Evolutionary conservation across 2,888 invertebrate species (phyloP), one percentile per base, ranked within the genome.

Genomic region (Salticus scenicus): DNA sequence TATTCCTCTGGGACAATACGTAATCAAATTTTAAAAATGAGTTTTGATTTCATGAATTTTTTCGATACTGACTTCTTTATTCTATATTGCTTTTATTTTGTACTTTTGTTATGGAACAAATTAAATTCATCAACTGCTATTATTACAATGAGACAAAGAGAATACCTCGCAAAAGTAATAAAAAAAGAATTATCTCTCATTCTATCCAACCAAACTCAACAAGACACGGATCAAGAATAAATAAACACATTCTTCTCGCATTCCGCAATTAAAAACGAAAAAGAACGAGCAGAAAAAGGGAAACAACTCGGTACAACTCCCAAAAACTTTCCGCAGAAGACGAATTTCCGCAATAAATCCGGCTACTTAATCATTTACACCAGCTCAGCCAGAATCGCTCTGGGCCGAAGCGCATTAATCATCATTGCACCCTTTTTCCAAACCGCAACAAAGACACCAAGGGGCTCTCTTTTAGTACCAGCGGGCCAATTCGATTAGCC

Each of bases 401-500:
- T 72, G 77, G 70, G 66, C 71, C 24, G 41, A 10, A 24, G 64
- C 64, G 42, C 72, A 83, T 83, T 83, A 83, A 83, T 83, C 83
- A 83, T 83, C 76, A 77, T 83, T 76, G 71, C 73, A 73, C 83
- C 72, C 83, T 31, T 67, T 69, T 67, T 47, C 30, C 14, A 17
- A n/a, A 41, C 37, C 69, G 41, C 37, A 20, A 70, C 33, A 67
- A 33, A 33, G 67, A 24, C 20, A 24, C 20, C 24, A 24, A 24
- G 66, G 73, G 37, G 41, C 24, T 42, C 72, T 72, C 81, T 83
- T 83, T 83, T 77, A 83, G 83, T 83, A 67, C 77, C 67, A 72
- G 8, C n/a, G 63, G 83, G 83, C 66, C 83, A 83, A 83, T 83
- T 83, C 83, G 83, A 83, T 83, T 83, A 81, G 81, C 69, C 30